Conservation (phyloP, 2,797 vertebrate species). For the Calcarius lapponicus region DNA sequence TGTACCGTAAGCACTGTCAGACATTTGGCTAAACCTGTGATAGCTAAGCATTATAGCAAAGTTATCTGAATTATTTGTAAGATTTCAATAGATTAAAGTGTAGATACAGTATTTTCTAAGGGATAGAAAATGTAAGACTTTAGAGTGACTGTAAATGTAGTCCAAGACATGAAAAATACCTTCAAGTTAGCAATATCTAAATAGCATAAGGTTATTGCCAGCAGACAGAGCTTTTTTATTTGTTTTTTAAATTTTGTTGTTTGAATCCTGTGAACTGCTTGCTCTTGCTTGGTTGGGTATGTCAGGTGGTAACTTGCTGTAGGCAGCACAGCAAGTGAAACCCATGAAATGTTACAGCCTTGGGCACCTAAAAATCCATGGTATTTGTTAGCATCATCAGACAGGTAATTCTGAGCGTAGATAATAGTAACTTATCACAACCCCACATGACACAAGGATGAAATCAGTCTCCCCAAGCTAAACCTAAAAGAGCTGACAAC, state of each 20-base stretch:
- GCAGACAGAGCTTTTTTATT: not conserved
- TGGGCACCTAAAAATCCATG: not conserved
- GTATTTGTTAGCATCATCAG: conserved; percentile 31
- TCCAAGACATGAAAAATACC: not conserved
- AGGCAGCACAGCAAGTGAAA: not conserved
- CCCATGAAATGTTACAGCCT: not conserved
- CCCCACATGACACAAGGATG: not conserved
- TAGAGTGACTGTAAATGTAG: not conserved
- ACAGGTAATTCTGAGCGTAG: conserved; percentile 1
- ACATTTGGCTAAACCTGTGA: conserved; percentile 7
- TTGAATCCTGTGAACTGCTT: not conserved
- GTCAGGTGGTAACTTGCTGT: conserved; percentile 8
- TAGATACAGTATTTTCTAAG: not conserved
- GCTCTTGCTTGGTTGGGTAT: not conserved
- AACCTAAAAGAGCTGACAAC: not conserved
- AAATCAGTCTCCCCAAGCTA: not conserved
- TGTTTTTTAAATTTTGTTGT: not conserved
- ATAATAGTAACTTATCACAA: conserved; percentile 23
- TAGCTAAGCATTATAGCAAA: not conserved
- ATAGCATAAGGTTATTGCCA: not conserved
- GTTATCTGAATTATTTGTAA: conserved; percentile 4
- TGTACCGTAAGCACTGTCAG: not conserved
- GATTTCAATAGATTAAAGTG: conserved; percentile 1
- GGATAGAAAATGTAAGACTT: not conserved
- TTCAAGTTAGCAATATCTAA: not conserved